A percentile compares a stretch with the other conserved stretches of the same genome.
These are phyloP conservation scores for Heliconius cydno DNA, from an alignment of 2,888 invertebrate species.

Conservation along the genomic window DNA sequence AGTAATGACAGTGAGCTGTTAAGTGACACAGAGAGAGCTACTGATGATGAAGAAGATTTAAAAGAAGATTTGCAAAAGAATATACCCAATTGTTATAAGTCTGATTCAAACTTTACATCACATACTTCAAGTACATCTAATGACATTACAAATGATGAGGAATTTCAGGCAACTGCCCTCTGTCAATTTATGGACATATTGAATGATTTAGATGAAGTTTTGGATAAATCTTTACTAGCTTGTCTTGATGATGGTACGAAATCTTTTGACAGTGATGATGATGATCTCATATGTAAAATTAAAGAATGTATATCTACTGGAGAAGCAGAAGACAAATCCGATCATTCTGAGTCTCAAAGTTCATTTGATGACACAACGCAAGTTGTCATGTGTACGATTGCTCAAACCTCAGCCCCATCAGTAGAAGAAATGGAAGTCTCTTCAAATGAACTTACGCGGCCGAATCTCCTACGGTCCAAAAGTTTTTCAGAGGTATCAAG, in stretches of 20 bases:
- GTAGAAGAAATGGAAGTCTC: constrained; percentile 57
- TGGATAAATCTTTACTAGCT: constrained; percentile 80
- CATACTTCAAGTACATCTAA: constrained; percentile 66
- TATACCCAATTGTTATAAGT: constrained; percentile 76
- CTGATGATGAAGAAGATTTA: constrained; percentile 74
- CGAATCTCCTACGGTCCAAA: constrained; percentile 69
- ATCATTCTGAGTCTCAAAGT: constrained; percentile 63
- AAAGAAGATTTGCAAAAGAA: constrained; percentile 76
- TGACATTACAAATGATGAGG: constrained; percentile 76
- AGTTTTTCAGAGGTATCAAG: constrained; percentile 72
- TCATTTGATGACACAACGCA: constrained; percentile 73
- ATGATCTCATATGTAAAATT: constrained; percentile 77
- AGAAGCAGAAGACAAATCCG: constrained; percentile 57
- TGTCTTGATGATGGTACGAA: constrained; percentile 72
- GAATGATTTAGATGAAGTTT: constrained; percentile 83
- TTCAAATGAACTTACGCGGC: constrained; percentile 55
- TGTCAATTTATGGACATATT: constrained; percentile 83
- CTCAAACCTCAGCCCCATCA: constrained; percentile 55
- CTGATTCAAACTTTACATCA: constrained; percentile 76
- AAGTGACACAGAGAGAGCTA: constrained; percentile 67
- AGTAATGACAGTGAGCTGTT: constrained; percentile 63
- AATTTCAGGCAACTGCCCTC: constrained; percentile 77
- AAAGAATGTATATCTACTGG: constrained; percentile 68
- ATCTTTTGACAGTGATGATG: constrained; percentile 73
- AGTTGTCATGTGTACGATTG: constrained; percentile 63